These are phyloP conservation scores for Melangyna quadrimaculata DNA, from an alignment of 2,888 invertebrate genomes.

Conservation along the genomic window DNA sequence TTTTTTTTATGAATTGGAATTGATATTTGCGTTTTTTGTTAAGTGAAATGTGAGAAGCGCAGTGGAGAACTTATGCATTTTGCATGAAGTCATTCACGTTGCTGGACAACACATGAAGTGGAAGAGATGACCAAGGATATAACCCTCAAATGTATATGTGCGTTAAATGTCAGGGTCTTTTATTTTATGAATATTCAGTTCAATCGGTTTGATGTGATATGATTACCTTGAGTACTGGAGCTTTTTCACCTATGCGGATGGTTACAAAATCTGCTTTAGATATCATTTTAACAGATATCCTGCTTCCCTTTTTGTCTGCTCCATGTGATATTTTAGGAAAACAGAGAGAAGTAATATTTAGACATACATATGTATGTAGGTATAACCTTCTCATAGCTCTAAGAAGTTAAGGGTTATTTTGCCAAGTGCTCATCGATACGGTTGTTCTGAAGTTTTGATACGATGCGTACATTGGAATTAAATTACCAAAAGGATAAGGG, in stretches of 20 bases:
- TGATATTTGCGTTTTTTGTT: not conserved
- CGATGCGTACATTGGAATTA: not conserved
- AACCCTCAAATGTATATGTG: not conserved
- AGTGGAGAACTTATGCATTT: not conserved
- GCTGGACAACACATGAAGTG: not conserved
- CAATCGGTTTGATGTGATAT: not conserved
- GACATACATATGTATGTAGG: too few species aligned
- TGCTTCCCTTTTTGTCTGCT: not conserved
- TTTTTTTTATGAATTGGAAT: not conserved
- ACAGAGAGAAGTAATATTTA: not conserved
- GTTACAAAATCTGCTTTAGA: not conserved
- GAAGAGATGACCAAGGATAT: not conserved
- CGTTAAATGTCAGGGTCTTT: not conserved
- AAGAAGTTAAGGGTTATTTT: not conserved
- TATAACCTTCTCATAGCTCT: not conserved
- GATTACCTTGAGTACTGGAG: not conserved
- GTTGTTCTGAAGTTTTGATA: not conserved
- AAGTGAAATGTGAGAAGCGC: not conserved
- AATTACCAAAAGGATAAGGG: slow-evolving; percentile 9
- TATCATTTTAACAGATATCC: not conserved
- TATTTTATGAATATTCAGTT: not conserved
- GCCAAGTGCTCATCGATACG: not conserved
- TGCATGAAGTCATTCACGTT: not conserved
- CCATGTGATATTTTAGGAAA: not conserved
- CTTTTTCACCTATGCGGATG: not conserved